These are phyloP conservation scores for Monopterus albus DNA, from an alignment of 2,113 vertebrate species.

Conservation along the genomic window DNA sequence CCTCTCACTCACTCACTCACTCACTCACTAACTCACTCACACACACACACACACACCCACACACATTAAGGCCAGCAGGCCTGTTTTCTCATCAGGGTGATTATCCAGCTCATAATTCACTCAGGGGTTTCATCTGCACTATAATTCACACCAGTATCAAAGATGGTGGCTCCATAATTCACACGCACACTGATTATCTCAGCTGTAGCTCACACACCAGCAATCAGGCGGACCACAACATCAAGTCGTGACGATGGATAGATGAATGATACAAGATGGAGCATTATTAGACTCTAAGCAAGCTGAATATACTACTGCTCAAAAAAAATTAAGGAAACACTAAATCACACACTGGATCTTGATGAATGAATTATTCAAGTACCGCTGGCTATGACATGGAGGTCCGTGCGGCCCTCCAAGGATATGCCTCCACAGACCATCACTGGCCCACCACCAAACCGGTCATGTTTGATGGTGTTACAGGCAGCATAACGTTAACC, in stretches of 20 bases:
- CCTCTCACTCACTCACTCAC: constrained; percentile 5
- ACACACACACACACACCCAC: constrained; percentile 15
- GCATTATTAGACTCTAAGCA: constrained; percentile 23
- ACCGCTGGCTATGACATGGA: too few relatives aligned
- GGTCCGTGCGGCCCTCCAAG: too few relatives aligned
- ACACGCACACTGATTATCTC: constrained; percentile 67
- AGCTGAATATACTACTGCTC: constrained; percentile 24
- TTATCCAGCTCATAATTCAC: constrained; percentile 78
- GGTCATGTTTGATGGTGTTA: too few relatives aligned
- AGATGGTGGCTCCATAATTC: constrained; percentile 66
- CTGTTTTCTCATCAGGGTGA: constrained; percentile 73
- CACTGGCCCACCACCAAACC: too few relatives aligned
- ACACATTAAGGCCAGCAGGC: constrained; percentile 49
- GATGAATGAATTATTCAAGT: too few relatives aligned
- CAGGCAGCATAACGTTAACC: too few relatives aligned
- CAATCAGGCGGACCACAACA: constrained; percentile 52
- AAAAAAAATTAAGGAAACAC: too few relatives aligned
- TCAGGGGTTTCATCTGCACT: constrained; percentile 71
- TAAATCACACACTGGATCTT: too few relatives aligned
- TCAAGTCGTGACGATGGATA: constrained; percentile 12
- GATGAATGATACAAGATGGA: constrained; percentile 4
- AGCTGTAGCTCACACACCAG: constrained; percentile 67
- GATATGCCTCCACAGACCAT: too few relatives aligned
- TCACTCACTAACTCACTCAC: constrained; percentile 8
- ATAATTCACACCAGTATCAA: constrained; percentile 69